Percentiles rank a stretch among this genome's conserved stretches.
phyloP scores from a whole-genome alignment of 1,140 invertebrate species.

The Linepithema humile region DNA sequence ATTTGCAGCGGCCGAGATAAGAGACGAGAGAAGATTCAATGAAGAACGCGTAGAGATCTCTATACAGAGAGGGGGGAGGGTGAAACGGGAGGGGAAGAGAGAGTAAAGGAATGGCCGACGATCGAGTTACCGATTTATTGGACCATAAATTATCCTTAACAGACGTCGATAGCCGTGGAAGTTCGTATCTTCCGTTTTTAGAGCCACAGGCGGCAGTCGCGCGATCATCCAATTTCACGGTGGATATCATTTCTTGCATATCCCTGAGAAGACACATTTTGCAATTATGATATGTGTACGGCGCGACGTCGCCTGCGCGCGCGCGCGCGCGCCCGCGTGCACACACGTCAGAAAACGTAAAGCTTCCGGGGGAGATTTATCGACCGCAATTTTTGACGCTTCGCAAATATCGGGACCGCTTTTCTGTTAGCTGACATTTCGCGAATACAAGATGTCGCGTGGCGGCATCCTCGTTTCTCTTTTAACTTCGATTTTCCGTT shows the following conservation, averaged over 20 bases:
- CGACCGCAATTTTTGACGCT: slow-evolving; percentile 51
- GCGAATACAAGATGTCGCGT: slow-evolving; percentile 34
- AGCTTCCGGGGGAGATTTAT: slow-evolving; percentile 46
- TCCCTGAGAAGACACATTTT: slow-evolving; percentile 48
- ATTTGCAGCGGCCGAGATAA: slow-evolving; percentile 44
- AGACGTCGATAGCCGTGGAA: slow-evolving; percentile 51
- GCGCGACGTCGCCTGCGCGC: neutral
- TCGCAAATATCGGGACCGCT: slow-evolving; percentile 36
- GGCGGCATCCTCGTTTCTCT: neutral
- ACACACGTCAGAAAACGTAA: slow-evolving; percentile 36
- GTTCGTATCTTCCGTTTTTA: slow-evolving; percentile 47
- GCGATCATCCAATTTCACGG: slow-evolving; percentile 72
- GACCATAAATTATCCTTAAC: slow-evolving; percentile 65
- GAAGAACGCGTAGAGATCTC: slow-evolving; percentile 48
- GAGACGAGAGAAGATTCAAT: slow-evolving; percentile 30
- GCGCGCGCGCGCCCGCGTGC: neutral
- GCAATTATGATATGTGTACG: slow-evolving; percentile 54
- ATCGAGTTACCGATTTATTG: slow-evolving; percentile 63
- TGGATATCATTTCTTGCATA: slow-evolving; percentile 65
- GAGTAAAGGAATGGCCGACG: neutral
- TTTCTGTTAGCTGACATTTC: slow-evolving; percentile 49
- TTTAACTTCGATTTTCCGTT: neutral
- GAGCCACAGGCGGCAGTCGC: slow-evolving; percentile 29
- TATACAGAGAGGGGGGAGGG: neutral
- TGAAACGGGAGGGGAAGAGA: neutral